Evolutionary conservation across 64 coral and sea anemone genomes (phyloP).

Genomic region (Acropora yongei): DNA sequence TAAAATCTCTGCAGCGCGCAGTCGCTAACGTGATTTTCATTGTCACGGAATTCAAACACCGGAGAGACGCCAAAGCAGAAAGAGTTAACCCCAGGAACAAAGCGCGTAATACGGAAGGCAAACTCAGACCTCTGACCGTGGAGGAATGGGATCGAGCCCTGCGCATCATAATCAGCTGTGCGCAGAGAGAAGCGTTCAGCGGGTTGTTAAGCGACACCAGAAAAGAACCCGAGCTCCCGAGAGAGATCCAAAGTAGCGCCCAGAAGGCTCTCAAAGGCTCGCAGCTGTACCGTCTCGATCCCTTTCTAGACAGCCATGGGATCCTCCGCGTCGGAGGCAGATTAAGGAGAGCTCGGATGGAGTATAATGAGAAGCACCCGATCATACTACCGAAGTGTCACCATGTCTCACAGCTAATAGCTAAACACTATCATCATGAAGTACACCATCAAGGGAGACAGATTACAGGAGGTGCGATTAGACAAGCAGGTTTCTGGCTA

Average conservation of each 20-base stretch:
- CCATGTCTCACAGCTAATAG: constrained; percentile 29
- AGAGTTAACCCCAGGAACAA: not conserved
- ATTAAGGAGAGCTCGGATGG: no score
- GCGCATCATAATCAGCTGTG: not conserved
- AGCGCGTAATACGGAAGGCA: not conserved
- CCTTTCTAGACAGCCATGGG: constrained; percentile 14
- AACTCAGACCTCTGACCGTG: constrained; percentile 1
- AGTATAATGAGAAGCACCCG: not conserved
- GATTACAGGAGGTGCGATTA: not conserved
- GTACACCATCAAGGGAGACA: constrained; percentile 1
- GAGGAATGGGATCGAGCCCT: not conserved
- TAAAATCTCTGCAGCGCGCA: not conserved
- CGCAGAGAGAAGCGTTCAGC: constrained; percentile 12
- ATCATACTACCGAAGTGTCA: not conserved
- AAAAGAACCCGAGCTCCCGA: not conserved
- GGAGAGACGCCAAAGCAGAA: not conserved
- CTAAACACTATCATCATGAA: not conserved
- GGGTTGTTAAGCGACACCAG: not conserved
- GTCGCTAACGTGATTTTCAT: no score
- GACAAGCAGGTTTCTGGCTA: constrained; percentile 41
- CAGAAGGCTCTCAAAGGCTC: not conserved
- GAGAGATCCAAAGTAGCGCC: no score
- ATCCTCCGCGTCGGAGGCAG: constrained; percentile 19
- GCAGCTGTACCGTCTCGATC: constrained; percentile 12
- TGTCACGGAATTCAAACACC: constrained; percentile 13